Evolutionary conservation across 2,888 invertebrate genomes (phyloP).

Genomic region (Acrocera orbiculus): DNA sequence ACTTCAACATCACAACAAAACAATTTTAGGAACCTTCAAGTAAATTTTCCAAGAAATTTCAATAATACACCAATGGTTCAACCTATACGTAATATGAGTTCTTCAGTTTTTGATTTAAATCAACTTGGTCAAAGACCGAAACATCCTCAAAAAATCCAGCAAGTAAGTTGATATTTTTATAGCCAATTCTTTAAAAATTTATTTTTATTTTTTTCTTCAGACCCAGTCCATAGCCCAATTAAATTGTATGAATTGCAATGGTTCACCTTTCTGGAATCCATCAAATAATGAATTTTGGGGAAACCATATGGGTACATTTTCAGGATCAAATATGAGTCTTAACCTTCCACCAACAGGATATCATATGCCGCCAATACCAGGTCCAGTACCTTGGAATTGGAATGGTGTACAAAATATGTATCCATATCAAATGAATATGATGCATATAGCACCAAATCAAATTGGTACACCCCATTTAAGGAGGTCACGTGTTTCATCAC

Average conservation of each 20-base stretch:
- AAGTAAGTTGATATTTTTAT: too few species aligned
- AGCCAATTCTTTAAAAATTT: slow-evolving; percentile 2
- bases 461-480: slow-evolving; percentile 19
- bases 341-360: slow-evolving; percentile 32
- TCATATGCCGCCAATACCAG: slow-evolving; percentile 30
- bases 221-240: slow-evolving; percentile 55
- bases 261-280: slow-evolving; percentile 25
- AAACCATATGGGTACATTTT: slow-evolving; percentile 22
- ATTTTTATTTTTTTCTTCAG: slow-evolving; percentile 23
- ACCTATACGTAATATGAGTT: slow-evolving; percentile 26
- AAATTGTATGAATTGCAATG: slow-evolving; percentile 39
- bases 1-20: too few species aligned
- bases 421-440: slow-evolving; percentile 25
- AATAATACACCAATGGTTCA: too few species aligned
- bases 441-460: slow-evolving; percentile 23
- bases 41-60: too few species aligned
- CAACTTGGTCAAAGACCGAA: slow-evolving; percentile 20
- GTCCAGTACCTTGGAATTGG: too few species aligned
- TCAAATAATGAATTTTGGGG: slow-evolving; percentile 22
- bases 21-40: too few species aligned
- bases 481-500: slow-evolving; percentile 39
- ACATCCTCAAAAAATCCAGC: too few species aligned
- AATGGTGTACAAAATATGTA: slow-evolving; percentile 23
- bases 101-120: slow-evolving; percentile 39
- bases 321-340: slow-evolving; percentile 39